Evolutionary conservation across 2,113 vertebrate genomes (phyloP), one percentile per base, ranked within the genome.

Genomic region (Brienomyrus brachyistius): DNA sequence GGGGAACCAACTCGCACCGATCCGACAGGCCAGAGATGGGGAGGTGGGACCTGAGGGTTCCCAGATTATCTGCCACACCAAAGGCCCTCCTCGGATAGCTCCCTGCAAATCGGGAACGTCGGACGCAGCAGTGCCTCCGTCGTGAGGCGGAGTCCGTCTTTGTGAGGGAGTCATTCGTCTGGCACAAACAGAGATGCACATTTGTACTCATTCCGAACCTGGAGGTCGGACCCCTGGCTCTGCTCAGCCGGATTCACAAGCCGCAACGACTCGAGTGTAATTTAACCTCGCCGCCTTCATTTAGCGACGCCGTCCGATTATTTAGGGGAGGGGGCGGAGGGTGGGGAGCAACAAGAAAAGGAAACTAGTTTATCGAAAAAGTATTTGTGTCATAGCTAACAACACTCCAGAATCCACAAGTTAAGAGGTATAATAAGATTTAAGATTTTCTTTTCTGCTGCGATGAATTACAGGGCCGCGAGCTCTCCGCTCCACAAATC

Each of bases 401-500:
- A 90, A 90, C 59, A 91, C 88, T 90, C 89, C 87, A 90, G 87
- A 90, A 93, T 92, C 91, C 90, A 80, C 90, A 90, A 91, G 89
- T 92, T 92, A 89, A 92, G 88, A 91, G 86, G 86, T 90, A 92
- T 89, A 91, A 93, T 93, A 89, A 89, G 62, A 92, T 93, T 93
- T 88, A 80, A 90, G 74, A 91, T 84, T 91, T 59, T 52, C 90
- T 88, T 91, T 89, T 93, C 85, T 91, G 90, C 87, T 74, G 31
- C 88, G 91, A 95, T 96, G 94, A 96, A 95, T 95, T 95, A 96
- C 92, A 95, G 93, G 93, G 94, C 95, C 94, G 95, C 92, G 92
- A 94, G 92, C 93, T 91, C 93, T 93, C 94, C 96, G 92, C 94
- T 91, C 93, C 94, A 94, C 94, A 96, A 95, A 96, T 95, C 95